A percentile compares a stretch with the other conserved stretches of the same genome.
phyloP scores from a whole-genome alignment of 2,888 invertebrate genomes.

The Folsomia manolachei region DNA sequence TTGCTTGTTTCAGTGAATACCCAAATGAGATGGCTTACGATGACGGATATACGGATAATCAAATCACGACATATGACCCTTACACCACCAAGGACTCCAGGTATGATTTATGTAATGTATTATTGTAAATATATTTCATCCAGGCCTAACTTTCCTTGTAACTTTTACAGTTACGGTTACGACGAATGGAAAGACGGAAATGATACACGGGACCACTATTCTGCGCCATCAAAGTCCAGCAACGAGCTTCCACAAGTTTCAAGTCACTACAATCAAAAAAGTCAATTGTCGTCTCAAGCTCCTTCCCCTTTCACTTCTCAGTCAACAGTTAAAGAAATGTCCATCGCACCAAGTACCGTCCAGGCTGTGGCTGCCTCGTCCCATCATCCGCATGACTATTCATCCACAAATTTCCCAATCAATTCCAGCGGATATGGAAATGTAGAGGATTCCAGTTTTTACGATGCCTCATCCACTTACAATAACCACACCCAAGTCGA shows the following conservation, averaged over 20 bases:
- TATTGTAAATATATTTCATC: constrained; percentile 1
- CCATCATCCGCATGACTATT: constrained; percentile 19
- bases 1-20: constrained; percentile 41
- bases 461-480: constrained; percentile 26
- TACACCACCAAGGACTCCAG: constrained; percentile 41
- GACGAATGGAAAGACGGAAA: constrained; percentile 39
- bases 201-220: constrained; percentile 44
- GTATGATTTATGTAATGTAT: constrained; percentile 19
- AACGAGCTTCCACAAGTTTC: constrained; percentile 44
- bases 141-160: not conserved
- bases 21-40: constrained; percentile 42
- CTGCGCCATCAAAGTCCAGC: constrained; percentile 34
- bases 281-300: constrained; percentile 22
- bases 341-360: constrained; percentile 38
- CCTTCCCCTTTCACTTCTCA: constrained; percentile 41
- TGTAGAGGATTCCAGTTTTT: constrained; percentile 33
- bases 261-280: constrained; percentile 15
- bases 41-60: constrained; percentile 22
- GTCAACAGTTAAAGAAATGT: constrained; percentile 42
- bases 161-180: constrained; percentile 33
- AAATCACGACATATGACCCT: constrained; percentile 20
- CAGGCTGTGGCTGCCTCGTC: constrained; percentile 34
- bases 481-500: constrained; percentile 14
- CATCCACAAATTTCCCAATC: not conserved
- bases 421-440: constrained; percentile 3